These are phyloP conservation scores for Hydropsyche betteni DNA, from an alignment of 2,888 invertebrate species.

Conservation along the genomic window DNA sequence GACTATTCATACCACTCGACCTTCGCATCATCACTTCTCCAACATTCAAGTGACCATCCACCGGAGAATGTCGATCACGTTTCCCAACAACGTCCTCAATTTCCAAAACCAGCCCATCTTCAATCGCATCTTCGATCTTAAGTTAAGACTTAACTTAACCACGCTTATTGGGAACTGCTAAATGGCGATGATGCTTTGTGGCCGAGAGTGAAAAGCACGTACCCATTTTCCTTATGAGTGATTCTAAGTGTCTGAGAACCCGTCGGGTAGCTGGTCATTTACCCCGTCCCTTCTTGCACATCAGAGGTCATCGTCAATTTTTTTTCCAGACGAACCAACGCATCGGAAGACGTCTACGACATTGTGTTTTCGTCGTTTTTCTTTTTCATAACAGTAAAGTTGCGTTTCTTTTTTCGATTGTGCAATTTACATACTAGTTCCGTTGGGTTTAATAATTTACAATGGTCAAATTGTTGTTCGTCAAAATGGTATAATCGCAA, in stretches of 20 bases:
- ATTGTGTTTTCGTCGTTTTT: not conserved
- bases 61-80: not conserved
- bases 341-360: not conserved
- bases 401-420: not conserved
- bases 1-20: conserved; percentile 1
- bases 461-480: no score
- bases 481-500: no score
- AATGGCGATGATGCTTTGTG: no score
- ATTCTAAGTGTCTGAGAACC: conserved; percentile 27
- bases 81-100: no score
- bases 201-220: no score
- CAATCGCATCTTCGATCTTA: no score
- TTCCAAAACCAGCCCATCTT: no score
- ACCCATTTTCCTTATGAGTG: no score
- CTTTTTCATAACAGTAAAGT: not conserved
- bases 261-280: conserved; percentile 34
- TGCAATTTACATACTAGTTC: not conserved
- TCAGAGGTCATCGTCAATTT: conserved; percentile 37
- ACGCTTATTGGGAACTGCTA: no score
- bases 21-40: conserved; percentile 1
- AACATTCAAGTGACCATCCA: not conserved
- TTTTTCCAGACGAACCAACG: conserved; percentile 8
- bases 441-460: not conserved
- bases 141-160: no score
- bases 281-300: conserved; percentile 34